These are phyloP conservation scores for Macrotis lagotis DNA, from an alignment of 2,113 vertebrate species.

Conservation along the genomic window DNA sequence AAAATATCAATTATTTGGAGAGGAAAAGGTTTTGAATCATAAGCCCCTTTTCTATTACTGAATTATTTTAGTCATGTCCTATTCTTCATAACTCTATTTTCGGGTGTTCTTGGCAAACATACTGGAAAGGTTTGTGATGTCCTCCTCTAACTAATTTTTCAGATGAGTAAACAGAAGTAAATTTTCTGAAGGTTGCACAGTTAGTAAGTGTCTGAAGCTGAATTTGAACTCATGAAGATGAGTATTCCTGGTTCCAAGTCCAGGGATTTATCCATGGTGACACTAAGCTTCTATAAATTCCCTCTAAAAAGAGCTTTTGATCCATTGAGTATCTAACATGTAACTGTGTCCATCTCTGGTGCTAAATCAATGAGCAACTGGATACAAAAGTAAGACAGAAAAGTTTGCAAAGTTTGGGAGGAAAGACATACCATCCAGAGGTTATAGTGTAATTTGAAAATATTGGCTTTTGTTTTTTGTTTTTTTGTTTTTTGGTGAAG, in stretches of 20 bases:
- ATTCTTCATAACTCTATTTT: background rate
- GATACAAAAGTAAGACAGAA: background rate
- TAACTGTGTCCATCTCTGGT: background rate
- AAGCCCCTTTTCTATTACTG: background rate
- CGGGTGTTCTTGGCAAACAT: background rate
- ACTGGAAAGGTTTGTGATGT: background rate
- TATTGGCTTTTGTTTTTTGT: conserved; percentile 3
- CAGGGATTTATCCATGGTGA: too few relatives aligned
- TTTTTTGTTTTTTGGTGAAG: background rate
- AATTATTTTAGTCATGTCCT: background rate
- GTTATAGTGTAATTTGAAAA: too few relatives aligned
- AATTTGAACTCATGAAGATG: too few relatives aligned
- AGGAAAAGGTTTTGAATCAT: background rate
- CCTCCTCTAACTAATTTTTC: too few relatives aligned
- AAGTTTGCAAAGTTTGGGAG: background rate
- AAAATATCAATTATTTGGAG: background rate
- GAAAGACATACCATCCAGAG: background rate
- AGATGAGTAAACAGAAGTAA: too few relatives aligned
- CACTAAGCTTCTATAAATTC: background rate
- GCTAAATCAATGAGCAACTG: background rate
- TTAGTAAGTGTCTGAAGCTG: too few relatives aligned
- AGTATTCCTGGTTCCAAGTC: too few relatives aligned
- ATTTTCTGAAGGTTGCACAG: too few relatives aligned
- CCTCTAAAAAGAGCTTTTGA: background rate
- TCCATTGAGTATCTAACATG: background rate